Evolutionary conservation across 2,888 invertebrate genomes (phyloP), one percentile per base, ranked within the genome.

Genomic region (Lasioglossum calceatum): DNA sequence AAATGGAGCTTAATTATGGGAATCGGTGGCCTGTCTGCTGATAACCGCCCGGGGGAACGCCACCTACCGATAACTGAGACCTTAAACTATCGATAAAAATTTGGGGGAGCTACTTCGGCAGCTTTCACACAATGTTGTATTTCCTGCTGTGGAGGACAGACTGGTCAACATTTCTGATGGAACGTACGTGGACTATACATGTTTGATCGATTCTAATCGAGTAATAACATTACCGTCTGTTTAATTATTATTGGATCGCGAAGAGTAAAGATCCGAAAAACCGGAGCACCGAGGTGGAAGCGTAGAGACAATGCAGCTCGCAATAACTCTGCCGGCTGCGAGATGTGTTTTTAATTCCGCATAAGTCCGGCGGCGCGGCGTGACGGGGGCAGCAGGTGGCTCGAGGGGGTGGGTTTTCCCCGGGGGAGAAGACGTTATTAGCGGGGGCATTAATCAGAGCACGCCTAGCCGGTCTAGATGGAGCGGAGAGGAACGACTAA

Each of bases 371-470:
- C 75, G 67, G 58, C 75, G 58, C 75, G 67, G 58, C 75, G 76
- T 78, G 84, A 84, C 79, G 89, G 82, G 74, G 81, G 81, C 77
- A 82, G 77, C 74, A 64, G 87, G 79, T 73, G 75, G 79, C 71
- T 77, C 47, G 73, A 87, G 39, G 23, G 39, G 70, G 82, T 81
- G 87, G 84, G 88, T 88, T 90, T 88, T 87, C 89, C 92, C 90
- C 92, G 80, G 86, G 95, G 92, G 94, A 93, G 91, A 94, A 94
- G 94, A 94, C 93, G 94, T 95, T 95, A 95, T 95, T 95, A 95
- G 94, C 93, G 91, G 93, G 92, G 94, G 94, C 95, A 95, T 95
- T 95, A 95, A 95, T 93, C 93, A 93, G 92, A 92, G 92, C 88
- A 89, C 88, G 92, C 88, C 90, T 90, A 85, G 92, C 85, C 82